Conservation (phyloP, 2,113 vertebrate genomes). For the Eudyptes chrysolophus region DNA sequence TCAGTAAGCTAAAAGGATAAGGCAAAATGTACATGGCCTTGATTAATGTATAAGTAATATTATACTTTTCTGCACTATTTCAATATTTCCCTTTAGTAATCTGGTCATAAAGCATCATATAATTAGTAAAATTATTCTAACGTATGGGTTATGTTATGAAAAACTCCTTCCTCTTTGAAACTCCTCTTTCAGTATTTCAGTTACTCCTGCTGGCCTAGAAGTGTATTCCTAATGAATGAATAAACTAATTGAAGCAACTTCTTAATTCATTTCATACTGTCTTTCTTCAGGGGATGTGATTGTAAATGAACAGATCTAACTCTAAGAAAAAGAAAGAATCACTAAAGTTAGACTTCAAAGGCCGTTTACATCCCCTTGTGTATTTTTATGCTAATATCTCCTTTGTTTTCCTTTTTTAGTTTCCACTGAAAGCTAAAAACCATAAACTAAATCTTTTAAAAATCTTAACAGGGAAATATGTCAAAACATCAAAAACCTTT, state of each 20-base stretch:
- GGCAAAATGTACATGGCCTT: neutral
- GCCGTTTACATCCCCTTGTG: neutral
- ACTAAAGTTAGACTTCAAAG: slow-evolving; percentile 2
- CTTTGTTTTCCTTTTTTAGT: neutral
- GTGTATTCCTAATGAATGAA: neutral
- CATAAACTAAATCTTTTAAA: neutral
- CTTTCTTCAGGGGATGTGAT: neutral
- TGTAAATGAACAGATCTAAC: neutral
- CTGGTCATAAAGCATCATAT: neutral
- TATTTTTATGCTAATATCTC: neutral
- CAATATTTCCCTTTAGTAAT: neutral
- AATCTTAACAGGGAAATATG: neutral
- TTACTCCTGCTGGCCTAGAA: neutral
- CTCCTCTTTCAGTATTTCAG: neutral
- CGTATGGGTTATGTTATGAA: neutral
- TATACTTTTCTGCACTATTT: neutral
- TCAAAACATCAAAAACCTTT: neutral
- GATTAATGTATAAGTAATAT: neutral
- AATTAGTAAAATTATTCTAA: neutral
- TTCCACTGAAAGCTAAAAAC: neutral
- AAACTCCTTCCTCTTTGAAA: neutral
- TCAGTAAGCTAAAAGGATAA: neutral
- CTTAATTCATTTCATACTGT: neutral
- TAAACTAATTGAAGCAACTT: neutral
- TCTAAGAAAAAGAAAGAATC: neutral